Evolutionary conservation across 2,888 invertebrate species (phyloP).

Genomic region (Drosophila crucigera): DNA sequence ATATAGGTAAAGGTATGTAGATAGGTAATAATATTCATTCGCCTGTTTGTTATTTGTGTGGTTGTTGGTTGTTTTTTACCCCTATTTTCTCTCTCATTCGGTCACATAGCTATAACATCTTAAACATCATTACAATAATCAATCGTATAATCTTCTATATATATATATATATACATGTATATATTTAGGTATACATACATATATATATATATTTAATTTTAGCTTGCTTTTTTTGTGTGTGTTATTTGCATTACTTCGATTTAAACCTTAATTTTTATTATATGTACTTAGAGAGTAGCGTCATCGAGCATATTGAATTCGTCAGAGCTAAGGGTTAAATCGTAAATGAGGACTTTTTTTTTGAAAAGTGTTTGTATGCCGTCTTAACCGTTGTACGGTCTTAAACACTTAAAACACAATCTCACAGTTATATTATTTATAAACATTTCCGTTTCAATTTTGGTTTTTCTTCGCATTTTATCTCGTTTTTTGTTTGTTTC

Average conservation of each 20-base stretch:
- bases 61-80: conserved; percentile 63
- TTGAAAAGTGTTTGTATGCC: conserved; percentile 43
- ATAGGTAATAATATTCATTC: conserved; percentile 80
- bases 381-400: conserved; percentile 65
- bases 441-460: conserved; percentile 56
- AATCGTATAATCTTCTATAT: conserved; percentile 60
- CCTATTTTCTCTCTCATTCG: conserved; percentile 51
- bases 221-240: conserved; percentile 34
- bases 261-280: conserved; percentile 67
- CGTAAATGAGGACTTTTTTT: conserved; percentile 43
- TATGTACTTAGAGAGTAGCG: conserved; percentile 80
- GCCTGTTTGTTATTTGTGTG: conserved; percentile 59
- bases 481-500: conserved; percentile 21
- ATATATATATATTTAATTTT: conserved; percentile 30
- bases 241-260: conserved; percentile 63
- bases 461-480: conserved; percentile 38
- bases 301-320: conserved; percentile 84
- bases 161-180: conserved; percentile 45
- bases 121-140: conserved; percentile 77
- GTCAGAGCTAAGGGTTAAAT: conserved; percentile 71
- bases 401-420: conserved; percentile 63
- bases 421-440: conserved; percentile 59
- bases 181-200: conserved; percentile 39
- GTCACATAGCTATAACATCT: conserved; percentile 80
- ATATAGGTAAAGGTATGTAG: conserved; percentile 80